phyloP scores from a whole-genome alignment of 92 coral and sea anemone genomes.

The Epizoanthus rinbou region DNA sequence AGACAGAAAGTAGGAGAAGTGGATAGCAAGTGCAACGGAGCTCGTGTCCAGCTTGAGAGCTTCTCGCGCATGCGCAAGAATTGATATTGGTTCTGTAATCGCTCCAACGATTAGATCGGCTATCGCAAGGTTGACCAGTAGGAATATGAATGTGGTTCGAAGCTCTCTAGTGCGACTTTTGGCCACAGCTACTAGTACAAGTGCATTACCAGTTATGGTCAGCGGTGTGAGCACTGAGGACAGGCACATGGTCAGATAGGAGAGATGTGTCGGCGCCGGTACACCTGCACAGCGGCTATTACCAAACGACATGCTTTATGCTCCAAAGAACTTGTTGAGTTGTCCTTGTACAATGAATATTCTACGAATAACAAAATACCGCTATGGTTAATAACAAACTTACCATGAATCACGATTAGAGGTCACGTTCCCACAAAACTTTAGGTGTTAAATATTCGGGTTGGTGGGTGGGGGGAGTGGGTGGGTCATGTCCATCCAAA shows the following conservation, averaged over 20 bases:
- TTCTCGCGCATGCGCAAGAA: conserved; percentile 1
- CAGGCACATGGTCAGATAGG: conserved; percentile 26
- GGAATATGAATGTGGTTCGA: conserved; percentile 11
- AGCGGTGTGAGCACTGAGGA: conserved; percentile 4
- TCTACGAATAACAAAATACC: no score
- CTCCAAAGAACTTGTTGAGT: background rate
- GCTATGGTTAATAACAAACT: no score
- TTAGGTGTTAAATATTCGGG: no score
- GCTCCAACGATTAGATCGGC: conserved; percentile 27
- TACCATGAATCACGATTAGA: no score
- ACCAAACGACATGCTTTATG: background rate
- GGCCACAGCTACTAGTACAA: background rate
- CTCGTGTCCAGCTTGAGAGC: conserved; percentile 7
- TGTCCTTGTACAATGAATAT: no score
- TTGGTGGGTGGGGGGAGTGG: no score
- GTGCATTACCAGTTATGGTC: conserved; percentile 12
- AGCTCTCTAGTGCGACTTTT: conserved; percentile 13
- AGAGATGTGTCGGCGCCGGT: conserved; percentile 29
- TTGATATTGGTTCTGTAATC: conserved; percentile 1
- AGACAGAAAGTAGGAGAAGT: conserved; percentile 1
- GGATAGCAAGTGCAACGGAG: background rate
- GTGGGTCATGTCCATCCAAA: no score
- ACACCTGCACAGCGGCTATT: conserved; percentile 29
- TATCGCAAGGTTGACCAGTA: conserved; percentile 18
- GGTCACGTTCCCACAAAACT: no score